Conservation (phyloP, 2,888 invertebrate species). For the Drosophila rellima region DNA sequence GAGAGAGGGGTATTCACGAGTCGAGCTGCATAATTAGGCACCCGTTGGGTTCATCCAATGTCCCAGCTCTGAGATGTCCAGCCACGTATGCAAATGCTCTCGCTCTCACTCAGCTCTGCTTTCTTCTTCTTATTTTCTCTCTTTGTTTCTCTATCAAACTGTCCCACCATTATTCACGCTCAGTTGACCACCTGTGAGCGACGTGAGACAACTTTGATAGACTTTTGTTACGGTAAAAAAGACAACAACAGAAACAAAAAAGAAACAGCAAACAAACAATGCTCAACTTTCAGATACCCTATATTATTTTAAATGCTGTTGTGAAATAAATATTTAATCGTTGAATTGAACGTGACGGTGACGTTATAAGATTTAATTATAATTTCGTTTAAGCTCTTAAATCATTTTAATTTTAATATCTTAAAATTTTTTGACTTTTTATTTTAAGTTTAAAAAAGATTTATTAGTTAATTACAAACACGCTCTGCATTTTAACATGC, state of each 20-base stretch:
- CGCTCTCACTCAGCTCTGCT: not conserved
- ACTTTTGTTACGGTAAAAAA: conserved; percentile 56
- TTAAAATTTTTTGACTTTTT: not conserved
- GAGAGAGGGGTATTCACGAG: conserved; percentile 24
- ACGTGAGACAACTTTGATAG: conserved; percentile 57
- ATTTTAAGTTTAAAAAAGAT: not conserved
- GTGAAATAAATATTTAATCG: too few species aligned
- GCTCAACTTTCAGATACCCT: conserved; percentile 5
- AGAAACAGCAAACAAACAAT: not conserved
- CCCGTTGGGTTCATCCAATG: conserved; percentile 51
- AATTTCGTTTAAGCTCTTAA: too few species aligned
- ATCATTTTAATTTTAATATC: too few species aligned
- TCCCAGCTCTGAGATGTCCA: conserved; percentile 36
- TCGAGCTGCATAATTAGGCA: conserved; percentile 76
- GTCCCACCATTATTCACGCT: conserved; percentile 81
- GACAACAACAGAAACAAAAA: conserved; percentile 13
- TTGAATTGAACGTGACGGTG: too few species aligned
- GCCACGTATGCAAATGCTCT: conserved; percentile 54
- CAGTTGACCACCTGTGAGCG: conserved; percentile 83
- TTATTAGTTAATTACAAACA: not conserved
- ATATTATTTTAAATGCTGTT: too few species aligned
- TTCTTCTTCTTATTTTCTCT: conserved; percentile 1
- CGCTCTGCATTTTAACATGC: not conserved
- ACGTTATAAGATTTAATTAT: too few species aligned
- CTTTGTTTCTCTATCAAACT: not conserved